Percentiles rank a stretch among this genome's conserved stretches.
Conservation (phyloP, 2,888 invertebrate genomes). For the Tiliacea aurago region DNA sequence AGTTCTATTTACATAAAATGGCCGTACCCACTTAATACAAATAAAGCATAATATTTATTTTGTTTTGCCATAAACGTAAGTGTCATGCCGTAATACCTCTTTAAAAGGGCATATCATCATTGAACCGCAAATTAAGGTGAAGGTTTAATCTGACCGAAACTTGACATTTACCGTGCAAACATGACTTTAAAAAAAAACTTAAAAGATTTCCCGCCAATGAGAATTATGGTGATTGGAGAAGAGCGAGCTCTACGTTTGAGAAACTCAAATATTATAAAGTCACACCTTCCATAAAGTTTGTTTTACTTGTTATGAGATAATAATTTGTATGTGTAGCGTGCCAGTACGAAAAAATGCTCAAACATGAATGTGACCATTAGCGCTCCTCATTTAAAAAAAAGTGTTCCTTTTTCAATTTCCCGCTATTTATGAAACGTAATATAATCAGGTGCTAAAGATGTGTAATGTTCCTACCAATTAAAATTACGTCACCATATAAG, state of each 20-base stretch:
- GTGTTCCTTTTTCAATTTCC: slow-evolving; percentile 4
- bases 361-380: not conserved
- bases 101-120: slow-evolving; percentile 43
- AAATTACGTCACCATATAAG: slow-evolving; percentile 38
- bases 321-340: not conserved
- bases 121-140: slow-evolving; percentile 54
- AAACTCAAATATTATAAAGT: slow-evolving; percentile 37
- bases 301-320: slow-evolving; percentile 20
- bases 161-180: slow-evolving; percentile 48
- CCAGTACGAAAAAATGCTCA: slow-evolving; percentile 18
- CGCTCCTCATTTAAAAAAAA: not conserved
- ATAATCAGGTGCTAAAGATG: slow-evolving; percentile 9
- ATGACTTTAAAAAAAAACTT: slow-evolving; percentile 26
- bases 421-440: not conserved
- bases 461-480: slow-evolving; percentile 35
- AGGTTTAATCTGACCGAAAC: slow-evolving; percentile 47
- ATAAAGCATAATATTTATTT: slow-evolving; percentile 35
- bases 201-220: slow-evolving; percentile 11
- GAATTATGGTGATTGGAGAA: not conserved
- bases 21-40: slow-evolving; percentile 16
- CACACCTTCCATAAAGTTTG: slow-evolving; percentile 41
- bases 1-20: not conserved
- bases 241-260: slow-evolving; percentile 27
- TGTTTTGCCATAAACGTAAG: slow-evolving; percentile 13
- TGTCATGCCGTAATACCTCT: slow-evolving; percentile 29